Evolutionary conservation across 2,113 vertebrate genomes (phyloP), one percentile per base, ranked within the genome.

Genomic region (Empidonax traillii): DNA sequence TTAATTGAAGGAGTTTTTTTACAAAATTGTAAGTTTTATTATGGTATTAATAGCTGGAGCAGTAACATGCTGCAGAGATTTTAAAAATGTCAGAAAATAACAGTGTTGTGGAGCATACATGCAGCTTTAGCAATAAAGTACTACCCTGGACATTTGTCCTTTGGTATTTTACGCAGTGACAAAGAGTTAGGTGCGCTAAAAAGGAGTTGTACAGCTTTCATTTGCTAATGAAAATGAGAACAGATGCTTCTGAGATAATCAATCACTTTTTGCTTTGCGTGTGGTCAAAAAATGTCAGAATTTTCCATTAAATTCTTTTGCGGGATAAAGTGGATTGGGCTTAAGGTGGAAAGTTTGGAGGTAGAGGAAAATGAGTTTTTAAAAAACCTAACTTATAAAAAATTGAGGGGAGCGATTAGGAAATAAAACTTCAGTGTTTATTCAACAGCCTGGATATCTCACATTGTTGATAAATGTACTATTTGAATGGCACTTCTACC

Each of bases 231-330:
- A 52, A 88, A 81, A 78, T n/a, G 1, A 66, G 10, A 87, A 44
- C 12, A 68, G 27, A 39, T 87, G 16, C 9, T 87, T 91, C 51
- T 35, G 23, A 28, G 12, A 20, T 63, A 44, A 33, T 5, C 1
- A 18, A 21, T 46, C 0, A 11, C 15, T 6, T 15, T 17, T 61
- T 47, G 4, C 7, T 92, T 35, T 67, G 14, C 0, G 0, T 41
- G 7, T 78, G 10, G 49, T 79, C 12, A 63, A 39, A 67, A 73
- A 68, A 47, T 23, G 8, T 21, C 19, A 51, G 20, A 13, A 14
- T 77, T 43, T 30, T 47, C 24, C 10, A 28, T 10, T 79, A 5
- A 49, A 37, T 46, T 67, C 5, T 2, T 21, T 67, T 61, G 30
- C 30, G 21, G 41, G 49, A 39, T 59, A 55, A 90, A 85, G 52